Evolutionary conservation across 2,888 invertebrate species (phyloP).

Genomic region (Meliscaeva auricollis): DNA sequence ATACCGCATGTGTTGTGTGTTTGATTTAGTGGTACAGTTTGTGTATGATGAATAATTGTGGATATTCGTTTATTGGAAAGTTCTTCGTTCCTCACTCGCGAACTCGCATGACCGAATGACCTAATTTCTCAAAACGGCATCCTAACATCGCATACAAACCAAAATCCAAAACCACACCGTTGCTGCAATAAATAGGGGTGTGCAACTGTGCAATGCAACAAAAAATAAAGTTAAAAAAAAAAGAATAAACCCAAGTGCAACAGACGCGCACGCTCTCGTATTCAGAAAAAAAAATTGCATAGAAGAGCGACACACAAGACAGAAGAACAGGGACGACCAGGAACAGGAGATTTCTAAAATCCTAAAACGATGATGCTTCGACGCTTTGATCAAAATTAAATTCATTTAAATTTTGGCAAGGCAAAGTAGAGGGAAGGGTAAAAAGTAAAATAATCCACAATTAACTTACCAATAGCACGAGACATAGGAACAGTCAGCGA

Average conservation of each 20-base stretch:
- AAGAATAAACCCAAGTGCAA: conserved; percentile 29
- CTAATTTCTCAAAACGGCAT: conserved; percentile 79
- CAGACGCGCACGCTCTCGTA: conserved; percentile 54
- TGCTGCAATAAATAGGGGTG: conserved; percentile 63
- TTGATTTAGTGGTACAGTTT: conserved; percentile 8
- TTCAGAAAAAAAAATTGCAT: background rate
- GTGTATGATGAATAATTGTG: conserved; percentile 34
- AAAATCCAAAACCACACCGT: conserved; percentile 31
- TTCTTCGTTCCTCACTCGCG: conserved; percentile 45
- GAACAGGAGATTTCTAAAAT: conserved; percentile 9
- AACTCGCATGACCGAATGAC: conserved; percentile 83
- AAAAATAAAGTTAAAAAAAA: background rate
- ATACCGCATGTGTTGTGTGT: background rate
- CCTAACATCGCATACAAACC: conserved; percentile 48
- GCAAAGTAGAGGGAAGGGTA: background rate
- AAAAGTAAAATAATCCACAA: conserved; percentile 65
- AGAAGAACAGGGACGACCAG: background rate
- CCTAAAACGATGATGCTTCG: conserved; percentile 10
- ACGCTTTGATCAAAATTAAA: conserved; percentile 28
- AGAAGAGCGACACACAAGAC: background rate
- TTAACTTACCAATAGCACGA: conserved; percentile 92
- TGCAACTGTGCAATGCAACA: conserved; percentile 41
- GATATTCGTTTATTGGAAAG: background rate
- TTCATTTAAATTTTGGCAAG: conserved; percentile 18
- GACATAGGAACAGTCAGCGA: conserved; percentile 92